Conservation (phyloP, 2,888 invertebrate species). For the Lissonota sp. region DNA sequence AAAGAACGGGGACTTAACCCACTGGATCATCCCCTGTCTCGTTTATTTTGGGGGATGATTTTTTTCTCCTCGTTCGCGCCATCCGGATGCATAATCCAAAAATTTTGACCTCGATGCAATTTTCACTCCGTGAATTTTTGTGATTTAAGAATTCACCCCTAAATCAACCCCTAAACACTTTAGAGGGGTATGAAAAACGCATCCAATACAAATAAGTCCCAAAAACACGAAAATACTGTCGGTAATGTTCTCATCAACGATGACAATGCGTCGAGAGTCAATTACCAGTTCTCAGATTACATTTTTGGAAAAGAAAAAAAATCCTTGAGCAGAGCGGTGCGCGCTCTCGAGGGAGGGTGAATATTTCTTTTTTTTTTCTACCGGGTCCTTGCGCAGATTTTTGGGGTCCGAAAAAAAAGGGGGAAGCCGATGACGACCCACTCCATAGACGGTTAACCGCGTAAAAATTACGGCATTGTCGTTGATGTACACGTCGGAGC, state of each 20-base stretch:
- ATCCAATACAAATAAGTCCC: background rate
- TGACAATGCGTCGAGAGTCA: background rate
- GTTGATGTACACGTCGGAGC: conserved; percentile 18
- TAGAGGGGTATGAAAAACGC: background rate
- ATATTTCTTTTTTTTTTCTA: background rate
- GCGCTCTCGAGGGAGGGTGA: background rate
- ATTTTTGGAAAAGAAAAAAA: background rate
- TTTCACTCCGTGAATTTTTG: too few relatives aligned
- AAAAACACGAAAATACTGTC: background rate
- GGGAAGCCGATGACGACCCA: background rate
- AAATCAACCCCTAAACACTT: background rate
- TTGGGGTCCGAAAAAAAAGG: background rate
- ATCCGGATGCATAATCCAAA: too few relatives aligned
- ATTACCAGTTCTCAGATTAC: conserved; percentile 44
- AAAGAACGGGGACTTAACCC: conserved; percentile 56
- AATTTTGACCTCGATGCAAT: too few relatives aligned
- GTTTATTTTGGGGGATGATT: background rate
- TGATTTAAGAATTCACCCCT: too few relatives aligned
- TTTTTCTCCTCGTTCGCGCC: background rate
- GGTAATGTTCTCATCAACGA: conserved; percentile 6
- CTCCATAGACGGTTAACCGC: conserved; percentile 69
- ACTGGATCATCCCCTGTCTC: conserved; percentile 15
- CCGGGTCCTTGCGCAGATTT: background rate
- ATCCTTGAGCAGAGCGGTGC: background rate
- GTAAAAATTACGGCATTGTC: conserved; percentile 75